Evolutionary conservation across 2,888 invertebrate species (phyloP).

Genomic region (Halictus quadricinctus): DNA sequence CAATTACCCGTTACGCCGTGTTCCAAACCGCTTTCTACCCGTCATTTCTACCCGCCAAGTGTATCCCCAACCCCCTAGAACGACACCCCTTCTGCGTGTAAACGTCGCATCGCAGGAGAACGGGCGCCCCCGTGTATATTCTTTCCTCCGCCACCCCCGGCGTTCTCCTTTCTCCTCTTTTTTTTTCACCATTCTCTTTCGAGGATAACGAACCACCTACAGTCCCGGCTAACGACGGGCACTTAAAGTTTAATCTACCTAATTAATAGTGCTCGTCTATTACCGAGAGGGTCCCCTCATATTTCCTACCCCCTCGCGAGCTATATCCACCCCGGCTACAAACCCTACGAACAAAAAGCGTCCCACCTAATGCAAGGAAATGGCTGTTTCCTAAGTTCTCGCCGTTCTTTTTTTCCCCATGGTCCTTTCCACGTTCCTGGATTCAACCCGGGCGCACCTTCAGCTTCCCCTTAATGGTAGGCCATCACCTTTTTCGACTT

Average conservation of each 20-base stretch:
- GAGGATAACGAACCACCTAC: slow-evolving; percentile 68
- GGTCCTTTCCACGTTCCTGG: slow-evolving; percentile 25
- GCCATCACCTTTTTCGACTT: neutral
- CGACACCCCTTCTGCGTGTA: slow-evolving; percentile 40
- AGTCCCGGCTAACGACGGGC: slow-evolving; percentile 72
- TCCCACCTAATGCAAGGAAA: slow-evolving; percentile 72
- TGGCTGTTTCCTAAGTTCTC: slow-evolving; percentile 75
- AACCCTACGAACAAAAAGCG: slow-evolving; percentile 67
- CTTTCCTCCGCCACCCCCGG: neutral
- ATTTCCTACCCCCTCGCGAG: slow-evolving; percentile 70
- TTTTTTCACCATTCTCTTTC: slow-evolving; percentile 55
- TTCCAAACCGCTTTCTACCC: neutral
- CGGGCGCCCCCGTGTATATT: slow-evolving; percentile 20
- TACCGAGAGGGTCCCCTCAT: slow-evolving; percentile 73
- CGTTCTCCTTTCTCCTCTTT: slow-evolving; percentile 16
- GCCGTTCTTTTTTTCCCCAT: slow-evolving; percentile 48
- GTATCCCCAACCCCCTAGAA: slow-evolving; percentile 2
- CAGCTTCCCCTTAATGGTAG: slow-evolving; percentile 25
- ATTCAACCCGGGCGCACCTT: slow-evolving; percentile 34
- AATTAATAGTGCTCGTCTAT: slow-evolving; percentile 80
- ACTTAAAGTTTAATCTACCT: slow-evolving; percentile 79
- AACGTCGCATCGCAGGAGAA: slow-evolving; percentile 54
- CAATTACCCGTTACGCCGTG: slow-evolving; percentile 35
- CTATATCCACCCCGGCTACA: slow-evolving; percentile 62
- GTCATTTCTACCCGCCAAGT: slow-evolving; percentile 39